A percentile compares a stretch with the other conserved stretches of the same genome.
These are phyloP conservation scores for Zapornia atra DNA, from an alignment of 2,113 vertebrate genomes.

Conservation along the genomic window DNA sequence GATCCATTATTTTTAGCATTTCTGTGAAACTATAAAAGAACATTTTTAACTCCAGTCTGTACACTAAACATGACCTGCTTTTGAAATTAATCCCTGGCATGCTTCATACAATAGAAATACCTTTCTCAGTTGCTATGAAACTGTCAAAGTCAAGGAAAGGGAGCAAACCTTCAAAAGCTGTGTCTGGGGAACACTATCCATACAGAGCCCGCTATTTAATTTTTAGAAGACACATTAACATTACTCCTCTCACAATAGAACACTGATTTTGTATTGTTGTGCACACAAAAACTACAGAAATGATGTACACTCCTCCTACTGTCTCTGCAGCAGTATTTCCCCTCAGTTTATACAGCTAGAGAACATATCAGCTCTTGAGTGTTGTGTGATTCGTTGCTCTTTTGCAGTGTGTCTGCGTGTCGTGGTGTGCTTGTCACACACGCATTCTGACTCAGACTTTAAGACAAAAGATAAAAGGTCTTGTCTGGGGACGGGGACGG, in stretches of 20 bases:
- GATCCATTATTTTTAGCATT: neutral
- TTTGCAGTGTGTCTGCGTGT: neutral
- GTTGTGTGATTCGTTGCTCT: neutral
- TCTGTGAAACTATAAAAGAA: neutral
- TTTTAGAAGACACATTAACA: neutral
- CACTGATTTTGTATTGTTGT: neutral
- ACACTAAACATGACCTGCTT: slow-evolving; percentile 28
- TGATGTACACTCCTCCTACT: accelerated
- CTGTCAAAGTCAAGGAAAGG: neutral
- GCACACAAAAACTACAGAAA: neutral
- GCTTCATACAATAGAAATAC: slow-evolving; percentile 21
- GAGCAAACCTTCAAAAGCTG: neutral
- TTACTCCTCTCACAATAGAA: neutral
- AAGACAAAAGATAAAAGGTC: neutral
- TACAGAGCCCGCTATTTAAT: neutral
- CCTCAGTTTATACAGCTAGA: neutral
- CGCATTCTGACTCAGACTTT: neutral
- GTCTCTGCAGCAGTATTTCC: neutral
- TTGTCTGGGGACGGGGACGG: neutral
- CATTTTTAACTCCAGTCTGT: neutral
- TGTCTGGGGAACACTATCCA: neutral
- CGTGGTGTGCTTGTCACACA: neutral
- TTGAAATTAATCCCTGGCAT: slow-evolving; percentile 56
- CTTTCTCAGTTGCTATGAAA: slow-evolving; percentile 34
- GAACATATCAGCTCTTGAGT: neutral